Conservation (phyloP, 2,888 invertebrate species). For the Digitonthophagus gazella region DNA sequence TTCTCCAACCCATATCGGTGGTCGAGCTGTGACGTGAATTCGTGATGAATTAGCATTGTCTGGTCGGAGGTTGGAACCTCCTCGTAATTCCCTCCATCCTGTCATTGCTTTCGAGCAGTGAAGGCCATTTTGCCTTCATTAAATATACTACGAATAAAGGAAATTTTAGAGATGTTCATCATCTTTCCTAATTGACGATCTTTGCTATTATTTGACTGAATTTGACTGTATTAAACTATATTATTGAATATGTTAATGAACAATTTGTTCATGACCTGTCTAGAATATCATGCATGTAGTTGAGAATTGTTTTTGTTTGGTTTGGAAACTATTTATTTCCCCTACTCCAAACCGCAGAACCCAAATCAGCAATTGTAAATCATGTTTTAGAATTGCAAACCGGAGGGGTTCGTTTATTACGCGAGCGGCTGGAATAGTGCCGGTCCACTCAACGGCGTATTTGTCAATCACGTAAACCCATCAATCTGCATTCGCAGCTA, state of each 20-base stretch:
- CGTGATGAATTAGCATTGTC: background rate
- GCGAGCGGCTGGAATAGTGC: background rate
- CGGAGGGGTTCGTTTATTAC: background rate
- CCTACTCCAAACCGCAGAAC: background rate
- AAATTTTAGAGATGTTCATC: background rate
- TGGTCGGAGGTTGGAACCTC: background rate
- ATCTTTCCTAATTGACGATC: background rate
- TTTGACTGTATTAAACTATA: too few relatives aligned
- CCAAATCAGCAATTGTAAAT: conserved; percentile 15
- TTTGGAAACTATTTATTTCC: background rate
- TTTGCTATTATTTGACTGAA: background rate
- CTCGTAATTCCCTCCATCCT: background rate
- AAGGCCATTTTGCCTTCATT: background rate
- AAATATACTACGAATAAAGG: background rate
- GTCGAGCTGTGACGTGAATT: background rate
- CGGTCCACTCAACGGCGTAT: background rate
- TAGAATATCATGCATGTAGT: background rate
- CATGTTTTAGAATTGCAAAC: conserved; percentile 18
- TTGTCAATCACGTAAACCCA: background rate
- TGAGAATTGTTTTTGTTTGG: background rate
- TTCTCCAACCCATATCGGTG: background rate
- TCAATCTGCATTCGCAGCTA: background rate
- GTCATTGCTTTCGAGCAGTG: background rate
- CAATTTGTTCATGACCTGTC: too few relatives aligned
- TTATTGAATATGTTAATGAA: too few relatives aligned